phyloP scores from a whole-genome alignment of 2,888 invertebrate genomes.

The Drosophila bunnanda region DNA sequence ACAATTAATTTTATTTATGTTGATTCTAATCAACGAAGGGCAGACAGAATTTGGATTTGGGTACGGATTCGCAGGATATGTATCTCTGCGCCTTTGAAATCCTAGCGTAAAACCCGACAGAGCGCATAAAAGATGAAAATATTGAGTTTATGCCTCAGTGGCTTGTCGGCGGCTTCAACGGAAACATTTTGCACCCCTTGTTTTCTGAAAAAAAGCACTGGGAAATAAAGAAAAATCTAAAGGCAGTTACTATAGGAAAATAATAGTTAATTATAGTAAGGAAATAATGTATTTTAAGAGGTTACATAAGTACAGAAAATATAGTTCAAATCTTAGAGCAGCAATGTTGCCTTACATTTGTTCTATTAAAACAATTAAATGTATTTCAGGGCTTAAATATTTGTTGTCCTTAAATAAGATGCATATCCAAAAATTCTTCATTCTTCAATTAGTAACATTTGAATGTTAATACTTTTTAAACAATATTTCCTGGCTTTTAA shows the following conservation, averaged over 20 bases:
- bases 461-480: background rate
- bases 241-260: background rate
- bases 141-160: constrained; percentile 69
- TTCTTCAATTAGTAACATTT: background rate
- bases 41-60: constrained; percentile 46
- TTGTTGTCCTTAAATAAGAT: too few species aligned
- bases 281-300: too few species aligned
- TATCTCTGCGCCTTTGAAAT: constrained; percentile 27
- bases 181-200: constrained; percentile 15
- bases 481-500: background rate
- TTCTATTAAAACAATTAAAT: background rate
- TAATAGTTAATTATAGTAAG: too few species aligned
- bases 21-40: constrained; percentile 74
- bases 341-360: too few species aligned
- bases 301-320: too few species aligned
- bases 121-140: constrained; percentile 54
- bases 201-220: background rate
- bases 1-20: constrained; percentile 81
- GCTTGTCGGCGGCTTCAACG: constrained; percentile 41
- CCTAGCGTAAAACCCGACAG: constrained; percentile 21
- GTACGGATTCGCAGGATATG: constrained; percentile 7
- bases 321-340: too few species aligned
- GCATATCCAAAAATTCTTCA: too few species aligned
- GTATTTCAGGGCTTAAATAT: too few species aligned
- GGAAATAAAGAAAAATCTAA: background rate